Evolutionary conservation across 2,797 vertebrate species (phyloP).

Genomic region (Pseudocheirus occidentalis): DNA sequence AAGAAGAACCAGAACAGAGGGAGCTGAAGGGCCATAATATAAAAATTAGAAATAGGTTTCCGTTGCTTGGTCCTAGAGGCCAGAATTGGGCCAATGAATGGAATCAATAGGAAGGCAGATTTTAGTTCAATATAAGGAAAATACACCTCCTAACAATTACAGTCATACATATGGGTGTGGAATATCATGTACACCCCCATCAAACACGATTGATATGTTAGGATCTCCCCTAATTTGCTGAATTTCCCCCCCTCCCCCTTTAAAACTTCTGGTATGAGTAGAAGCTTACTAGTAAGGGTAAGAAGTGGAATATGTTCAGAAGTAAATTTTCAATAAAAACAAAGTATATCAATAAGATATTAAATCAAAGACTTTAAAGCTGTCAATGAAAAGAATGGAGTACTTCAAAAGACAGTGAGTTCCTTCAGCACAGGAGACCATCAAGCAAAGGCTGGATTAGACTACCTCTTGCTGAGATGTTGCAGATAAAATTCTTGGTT

Average conservation of each 20-base stretch:
- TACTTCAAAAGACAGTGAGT: neutral
- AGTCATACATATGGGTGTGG: neutral
- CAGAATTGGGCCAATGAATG: neutral
- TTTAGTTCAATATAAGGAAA: neutral
- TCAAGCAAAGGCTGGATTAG: neutral
- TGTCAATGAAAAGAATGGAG: neutral
- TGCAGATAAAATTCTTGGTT: neutral
- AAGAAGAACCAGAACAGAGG: neutral
- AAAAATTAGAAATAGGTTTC: neutral
- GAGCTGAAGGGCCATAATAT: neutral
- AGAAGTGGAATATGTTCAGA: neutral
- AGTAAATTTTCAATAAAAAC: neutral
- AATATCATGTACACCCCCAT: neutral
- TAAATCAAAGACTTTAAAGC: neutral
- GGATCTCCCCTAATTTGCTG: too few relatives aligned
- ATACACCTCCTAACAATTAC: neutral
- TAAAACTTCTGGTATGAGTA: neutral
- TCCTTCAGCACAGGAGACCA: neutral
- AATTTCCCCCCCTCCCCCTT: accelerated
- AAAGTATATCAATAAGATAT: neutral
- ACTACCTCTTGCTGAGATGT: neutral
- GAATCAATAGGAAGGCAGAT: neutral
- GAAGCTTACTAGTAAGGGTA: neutral
- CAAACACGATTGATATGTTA: neutral
- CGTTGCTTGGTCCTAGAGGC: neutral